These are phyloP conservation scores for Anguilla marmorata DNA, from an alignment of 2,797 vertebrate genomes.

Conservation along the genomic window DNA sequence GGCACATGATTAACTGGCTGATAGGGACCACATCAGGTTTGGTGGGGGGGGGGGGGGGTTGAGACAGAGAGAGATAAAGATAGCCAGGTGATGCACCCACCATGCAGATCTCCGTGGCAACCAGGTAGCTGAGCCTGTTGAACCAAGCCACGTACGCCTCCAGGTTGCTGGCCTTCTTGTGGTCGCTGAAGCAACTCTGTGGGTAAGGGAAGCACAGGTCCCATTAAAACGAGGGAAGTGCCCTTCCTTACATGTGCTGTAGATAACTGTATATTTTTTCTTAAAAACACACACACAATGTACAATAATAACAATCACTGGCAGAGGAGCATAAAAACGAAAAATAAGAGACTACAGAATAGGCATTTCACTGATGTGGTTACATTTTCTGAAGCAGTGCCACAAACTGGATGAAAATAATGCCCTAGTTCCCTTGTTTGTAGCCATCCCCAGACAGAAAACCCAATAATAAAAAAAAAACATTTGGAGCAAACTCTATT, in stretches of 20 bases:
- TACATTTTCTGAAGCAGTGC: not conserved
- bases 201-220: slow-evolving; percentile 22
- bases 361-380: not conserved
- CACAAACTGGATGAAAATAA: not conserved
- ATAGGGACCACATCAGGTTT: not conserved
- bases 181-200: slow-evolving; percentile 81
- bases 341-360: not conserved
- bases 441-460: not conserved
- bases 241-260: not conserved
- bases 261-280: not conserved
- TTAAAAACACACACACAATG: not conserved
- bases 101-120: slow-evolving; percentile 95
- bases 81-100: slow-evolving; percentile 60
- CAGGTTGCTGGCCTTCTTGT: slow-evolving; percentile 85
- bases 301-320: not conserved
- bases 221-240: not conserved
- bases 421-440: not conserved
- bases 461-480: not conserved
- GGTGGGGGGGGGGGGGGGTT: not conserved
- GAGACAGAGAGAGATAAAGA: not conserved
- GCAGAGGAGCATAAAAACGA: not conserved
- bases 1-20: slow-evolving; percentile 21
- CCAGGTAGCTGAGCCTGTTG: slow-evolving; percentile 92
- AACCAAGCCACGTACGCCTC: slow-evolving; percentile 95
- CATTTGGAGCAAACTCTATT: not conserved